Evolutionary conservation across 2,888 invertebrate species (phyloP).

Genomic region (Campoplex nolae): DNA sequence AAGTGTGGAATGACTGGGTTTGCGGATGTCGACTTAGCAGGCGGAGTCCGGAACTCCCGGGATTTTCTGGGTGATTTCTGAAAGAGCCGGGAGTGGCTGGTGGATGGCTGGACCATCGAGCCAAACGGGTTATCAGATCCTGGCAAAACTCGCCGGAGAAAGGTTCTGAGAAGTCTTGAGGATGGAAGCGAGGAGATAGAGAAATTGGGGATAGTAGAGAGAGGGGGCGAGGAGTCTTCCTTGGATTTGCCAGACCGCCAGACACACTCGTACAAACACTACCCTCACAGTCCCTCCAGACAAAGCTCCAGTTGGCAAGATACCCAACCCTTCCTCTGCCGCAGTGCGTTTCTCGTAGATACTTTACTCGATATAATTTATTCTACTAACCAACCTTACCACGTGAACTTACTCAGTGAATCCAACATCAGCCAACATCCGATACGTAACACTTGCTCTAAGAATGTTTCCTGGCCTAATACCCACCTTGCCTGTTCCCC

Average conservation of each 20-base stretch:
- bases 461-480: constrained; percentile 29
- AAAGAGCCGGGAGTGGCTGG: constrained; percentile 37
- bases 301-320: constrained; percentile 76
- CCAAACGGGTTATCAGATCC: constrained; percentile 56
- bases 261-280: constrained; percentile 14
- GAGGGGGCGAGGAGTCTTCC: neutral
- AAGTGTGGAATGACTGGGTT: neutral
- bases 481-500: neutral
- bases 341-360: constrained; percentile 78
- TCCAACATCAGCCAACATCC: constrained; percentile 13
- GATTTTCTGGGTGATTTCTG: constrained; percentile 18
- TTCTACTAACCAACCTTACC: constrained; percentile 51
- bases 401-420: constrained; percentile 13
- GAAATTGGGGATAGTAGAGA: neutral
- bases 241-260: constrained; percentile 28
- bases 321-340: constrained; percentile 72
- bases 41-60: constrained; percentile 2
- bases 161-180: constrained; percentile 10
- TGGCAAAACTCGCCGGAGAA: constrained; percentile 42
- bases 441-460: constrained; percentile 14
- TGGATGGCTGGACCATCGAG: constrained; percentile 19
- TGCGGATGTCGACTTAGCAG: constrained; percentile 16
- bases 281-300: constrained; percentile 20
- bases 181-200: constrained; percentile 8
- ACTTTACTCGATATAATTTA: constrained; percentile 75